A percentile compares a stretch with the other conserved stretches of the same genome.
phyloP scores from a whole-genome alignment of 2,113 vertebrate genomes.

The Microcebus lehilahytsara region DNA sequence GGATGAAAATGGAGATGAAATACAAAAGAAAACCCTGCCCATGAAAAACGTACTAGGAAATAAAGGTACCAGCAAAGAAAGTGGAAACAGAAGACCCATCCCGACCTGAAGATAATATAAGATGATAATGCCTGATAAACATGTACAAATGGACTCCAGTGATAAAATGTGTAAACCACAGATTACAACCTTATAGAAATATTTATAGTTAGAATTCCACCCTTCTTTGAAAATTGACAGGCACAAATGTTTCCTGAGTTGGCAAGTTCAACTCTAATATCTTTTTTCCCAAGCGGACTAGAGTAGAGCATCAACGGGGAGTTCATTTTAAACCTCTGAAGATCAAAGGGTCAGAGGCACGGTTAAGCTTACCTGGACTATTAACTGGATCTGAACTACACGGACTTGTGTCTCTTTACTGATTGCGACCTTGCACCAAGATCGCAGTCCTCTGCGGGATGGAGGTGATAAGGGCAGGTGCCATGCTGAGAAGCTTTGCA shows the following conservation, averaged over 20 bases:
- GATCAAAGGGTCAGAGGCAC: background rate
- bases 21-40: background rate
- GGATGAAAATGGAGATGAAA: background rate
- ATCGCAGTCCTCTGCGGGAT: background rate
- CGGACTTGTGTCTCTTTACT: background rate
- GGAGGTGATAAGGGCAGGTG: background rate
- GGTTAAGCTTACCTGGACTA: background rate
- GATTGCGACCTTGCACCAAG: background rate
- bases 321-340: conserved; percentile 27
- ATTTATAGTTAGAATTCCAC: background rate
- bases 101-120: background rate
- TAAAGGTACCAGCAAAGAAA: background rate
- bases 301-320: background rate
- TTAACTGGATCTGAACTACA: background rate
- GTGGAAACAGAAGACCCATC: background rate
- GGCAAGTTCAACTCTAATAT: background rate
- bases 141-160: background rate
- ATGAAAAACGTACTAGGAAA: background rate
- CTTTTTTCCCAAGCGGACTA: background rate
- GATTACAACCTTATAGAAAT: background rate
- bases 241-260: background rate
- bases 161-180: background rate
- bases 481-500: background rate
- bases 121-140: background rate
- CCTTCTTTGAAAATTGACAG: background rate